Evolutionary conservation across 2,113 vertebrate genomes (phyloP).

Genomic region (Sitta europaea): DNA sequence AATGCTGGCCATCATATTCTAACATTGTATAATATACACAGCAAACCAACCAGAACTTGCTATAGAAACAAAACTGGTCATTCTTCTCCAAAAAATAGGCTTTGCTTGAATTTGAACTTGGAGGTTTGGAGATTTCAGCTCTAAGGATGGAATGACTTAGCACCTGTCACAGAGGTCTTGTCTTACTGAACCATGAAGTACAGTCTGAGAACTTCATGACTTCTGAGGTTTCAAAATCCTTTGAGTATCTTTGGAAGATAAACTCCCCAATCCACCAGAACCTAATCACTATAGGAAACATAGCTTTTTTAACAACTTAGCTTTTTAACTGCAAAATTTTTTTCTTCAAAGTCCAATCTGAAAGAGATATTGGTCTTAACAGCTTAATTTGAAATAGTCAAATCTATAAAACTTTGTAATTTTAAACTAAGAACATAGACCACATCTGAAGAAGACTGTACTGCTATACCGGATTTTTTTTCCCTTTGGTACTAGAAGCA

Average conservation of each 20-base stretch:
- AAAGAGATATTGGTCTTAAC: not conserved
- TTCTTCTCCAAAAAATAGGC: not conserved
- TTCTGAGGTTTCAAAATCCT: not conserved
- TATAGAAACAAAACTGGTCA: not conserved
- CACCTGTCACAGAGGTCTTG: not conserved
- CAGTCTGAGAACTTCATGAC: not conserved
- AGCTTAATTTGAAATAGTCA: not conserved
- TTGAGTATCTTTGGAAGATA: not conserved
- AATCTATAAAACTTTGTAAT: not conserved
- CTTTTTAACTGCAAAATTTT: not conserved
- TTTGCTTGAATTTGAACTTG: not conserved
- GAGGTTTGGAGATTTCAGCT: not conserved
- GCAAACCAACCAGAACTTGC: not conserved
- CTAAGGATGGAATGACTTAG: not conserved
- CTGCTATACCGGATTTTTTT: not conserved
- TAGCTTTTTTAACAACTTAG: not conserved
- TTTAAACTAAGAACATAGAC: not conserved
- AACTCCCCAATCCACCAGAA: not conserved
- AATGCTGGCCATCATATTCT: not conserved
- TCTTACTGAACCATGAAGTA: not conserved
- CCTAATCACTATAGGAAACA: not conserved
- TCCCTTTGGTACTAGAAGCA: not conserved
- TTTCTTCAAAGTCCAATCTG: not conserved
- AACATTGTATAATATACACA: not conserved
- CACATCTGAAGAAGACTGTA: not conserved